Conservation (phyloP, 2,113 vertebrate species). For the Cisticola juncidis region DNA sequence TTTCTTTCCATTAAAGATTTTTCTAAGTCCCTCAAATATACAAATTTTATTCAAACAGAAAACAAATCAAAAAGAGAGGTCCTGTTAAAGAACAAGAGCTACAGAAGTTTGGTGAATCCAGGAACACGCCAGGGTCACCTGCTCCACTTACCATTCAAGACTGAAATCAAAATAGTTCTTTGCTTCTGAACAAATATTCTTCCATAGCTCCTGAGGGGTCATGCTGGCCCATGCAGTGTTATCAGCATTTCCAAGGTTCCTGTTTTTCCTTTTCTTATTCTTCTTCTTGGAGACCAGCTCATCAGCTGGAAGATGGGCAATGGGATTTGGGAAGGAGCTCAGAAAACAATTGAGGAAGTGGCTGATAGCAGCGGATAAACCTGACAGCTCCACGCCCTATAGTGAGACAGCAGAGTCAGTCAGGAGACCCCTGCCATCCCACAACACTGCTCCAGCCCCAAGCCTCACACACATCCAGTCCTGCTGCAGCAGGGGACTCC, state of each 20-base stretch:
- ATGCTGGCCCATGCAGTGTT: constrained; percentile 95
- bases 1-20: neutral
- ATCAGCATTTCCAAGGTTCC: constrained; percentile 87
- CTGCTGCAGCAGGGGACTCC: neutral
- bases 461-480: neutral
- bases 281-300: constrained; percentile 95
- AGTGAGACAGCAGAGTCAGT: neutral
- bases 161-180: constrained; percentile 90
- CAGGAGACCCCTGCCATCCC: neutral
- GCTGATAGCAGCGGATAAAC: constrained; percentile 94
- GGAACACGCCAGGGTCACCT: neutral
- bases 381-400: constrained; percentile 93
- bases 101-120: neutral
- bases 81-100: neutral
- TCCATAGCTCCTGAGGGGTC: constrained; percentile 94
- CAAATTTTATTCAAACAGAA: neutral
- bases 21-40: neutral
- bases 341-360: constrained; percentile 98
- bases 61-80: neutral
- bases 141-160: constrained; percentile 83
- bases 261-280: constrained; percentile 89
- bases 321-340: constrained; percentile 93
- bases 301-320: constrained; percentile 91
- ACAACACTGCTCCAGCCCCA: neutral
- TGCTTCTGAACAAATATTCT: constrained; percentile 89